Evolutionary conservation across 2,113 vertebrate species (phyloP).

Genomic region (Stigmatopora argus): DNA sequence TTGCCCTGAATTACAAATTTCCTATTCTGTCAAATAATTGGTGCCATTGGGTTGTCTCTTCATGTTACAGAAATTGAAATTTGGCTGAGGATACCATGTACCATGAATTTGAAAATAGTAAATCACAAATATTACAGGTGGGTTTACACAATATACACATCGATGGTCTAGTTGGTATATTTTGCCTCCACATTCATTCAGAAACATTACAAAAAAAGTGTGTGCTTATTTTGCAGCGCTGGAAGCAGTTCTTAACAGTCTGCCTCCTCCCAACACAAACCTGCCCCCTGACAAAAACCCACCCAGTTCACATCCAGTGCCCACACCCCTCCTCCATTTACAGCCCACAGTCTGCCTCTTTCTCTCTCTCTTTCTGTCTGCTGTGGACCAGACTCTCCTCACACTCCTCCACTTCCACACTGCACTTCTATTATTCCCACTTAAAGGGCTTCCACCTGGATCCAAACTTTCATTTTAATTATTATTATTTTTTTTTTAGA

Average conservation of each 20-base stretch:
- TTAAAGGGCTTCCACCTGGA: constrained; percentile 17
- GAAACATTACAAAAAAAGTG: not conserved
- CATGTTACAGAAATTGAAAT: not conserved
- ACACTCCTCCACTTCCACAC: constrained; percentile 39
- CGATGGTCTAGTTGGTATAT: not conserved
- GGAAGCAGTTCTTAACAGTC: not conserved
- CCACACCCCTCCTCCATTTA: constrained; percentile 55
- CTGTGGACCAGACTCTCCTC: constrained; percentile 47
- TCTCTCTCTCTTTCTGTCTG: constrained; percentile 28
- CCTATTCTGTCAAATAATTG: not conserved
- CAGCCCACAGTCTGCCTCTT: constrained; percentile 30
- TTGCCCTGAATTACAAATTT: not conserved
- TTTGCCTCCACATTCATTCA: constrained; percentile 8
- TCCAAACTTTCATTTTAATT: constrained; percentile 1
- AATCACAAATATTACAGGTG: not conserved
- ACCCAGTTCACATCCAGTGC: constrained; percentile 46
- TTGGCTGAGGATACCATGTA: not conserved
- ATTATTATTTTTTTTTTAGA: constrained; percentile 11
- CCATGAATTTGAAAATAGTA: constrained; percentile 3
- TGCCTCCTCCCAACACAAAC: constrained; percentile 5
- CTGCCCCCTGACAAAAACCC: constrained; percentile 21
- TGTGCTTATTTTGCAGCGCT: not conserved
- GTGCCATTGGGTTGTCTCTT: not conserved
- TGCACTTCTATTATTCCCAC: constrained; percentile 36
- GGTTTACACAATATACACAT: constrained; percentile 7